Evolutionary conservation across 2,888 invertebrate species (phyloP), one percentile per base, ranked within the genome.

Genomic region (Nudaria mundana): DNA sequence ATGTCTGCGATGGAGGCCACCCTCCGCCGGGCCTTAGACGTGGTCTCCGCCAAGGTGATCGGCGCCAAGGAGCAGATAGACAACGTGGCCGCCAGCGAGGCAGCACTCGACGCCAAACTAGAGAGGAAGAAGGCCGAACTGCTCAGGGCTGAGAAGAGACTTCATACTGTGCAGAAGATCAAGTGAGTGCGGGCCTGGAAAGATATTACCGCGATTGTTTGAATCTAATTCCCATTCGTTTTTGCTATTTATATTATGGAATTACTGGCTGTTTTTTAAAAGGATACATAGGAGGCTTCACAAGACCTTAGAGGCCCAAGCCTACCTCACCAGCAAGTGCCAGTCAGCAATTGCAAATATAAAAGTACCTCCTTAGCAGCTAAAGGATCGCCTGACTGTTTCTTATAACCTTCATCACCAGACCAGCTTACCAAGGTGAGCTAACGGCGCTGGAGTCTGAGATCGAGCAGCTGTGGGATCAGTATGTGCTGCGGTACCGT

Each of bases 361-460:
- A 4, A 18, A 18, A 4, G 3, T 3, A 3, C 5, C 18, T 18
- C 18, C 5, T 18, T 18, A 18, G 5, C 18, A 18, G 18, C 5
- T 18, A n/a, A n/a, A n/a, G n/a, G n/a, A n/a, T n/a, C n/a, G n/a
- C n/a, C n/a, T n/a, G n/a, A n/a, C n/a, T 18, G 18, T 5, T 18
- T 18, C 18, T 18, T 18, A 18, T 18, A 18, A 18, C 4, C 4
- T 8, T 12, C 14, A 8, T 1, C 16, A 28, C 8, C 60, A 94
- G 96, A 34, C 99, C 99, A 0, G 98, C 98, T 0, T 99, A 98
- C 76, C 94, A 98, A 91, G 97, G 98, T 62, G 99, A 99, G 79
- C 96, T 97, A 77, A 96, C 97, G 43, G 93, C 94, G 31, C 89
- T 97, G 36, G 98, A 99, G 79, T 85, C 90, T 26, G 97, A 98